Base-by-base conservation (phyloP, 2,888 invertebrate genomes). In the Dioctria rufipes region DNA sequence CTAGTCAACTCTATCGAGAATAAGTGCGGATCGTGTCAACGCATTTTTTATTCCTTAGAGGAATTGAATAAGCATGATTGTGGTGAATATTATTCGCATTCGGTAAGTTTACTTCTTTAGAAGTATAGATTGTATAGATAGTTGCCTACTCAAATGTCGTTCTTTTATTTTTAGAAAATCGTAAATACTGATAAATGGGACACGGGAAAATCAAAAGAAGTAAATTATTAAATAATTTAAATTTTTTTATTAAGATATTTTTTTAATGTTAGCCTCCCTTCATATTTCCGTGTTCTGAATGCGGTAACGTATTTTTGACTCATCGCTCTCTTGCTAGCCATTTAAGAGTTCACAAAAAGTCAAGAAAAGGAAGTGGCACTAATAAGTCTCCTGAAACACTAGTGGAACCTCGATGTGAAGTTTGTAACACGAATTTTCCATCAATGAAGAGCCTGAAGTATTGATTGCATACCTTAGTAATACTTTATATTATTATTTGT, bases 371-470 rank as follows among this genome's bases (percentile, higher is more conserved):
- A 58, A 51, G 4, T 6, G n/a, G 25, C 58, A 40, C 46, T n/a
- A 51, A n/a, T 40, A 49, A 39, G 11, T 6, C 65, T 82, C 37
- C 77, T 4, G 63, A 63, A 67, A 25, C 25, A 25, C 13, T 77
- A 46, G 2, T 8, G 42, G 69, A 66, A 5, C 81, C 83, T 25
- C 80, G 83, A 9, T 95, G 95, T 84, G 90, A 90, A 5, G 89
- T 92, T n/a, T 95, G 95, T 85, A 91, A 91, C 58, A 95, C 95
- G 0, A 88, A 90, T 43, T 95, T 95, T 85, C 90, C 91, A 0
- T 91, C 93, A 0, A 92, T 92, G 83, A 95, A 94, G 85, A 90
- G 90, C 83, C 86, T 88, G 0, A 88, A 88, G 86, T 86, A 83
- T 82, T 5, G 5, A n/a, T 8, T 11, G 66, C 0, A 67, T 61